Evolutionary conservation across 2,113 vertebrate genomes (phyloP), one percentile per base, ranked within the genome.

Genomic region (Uropsilus gracilis): DNA sequence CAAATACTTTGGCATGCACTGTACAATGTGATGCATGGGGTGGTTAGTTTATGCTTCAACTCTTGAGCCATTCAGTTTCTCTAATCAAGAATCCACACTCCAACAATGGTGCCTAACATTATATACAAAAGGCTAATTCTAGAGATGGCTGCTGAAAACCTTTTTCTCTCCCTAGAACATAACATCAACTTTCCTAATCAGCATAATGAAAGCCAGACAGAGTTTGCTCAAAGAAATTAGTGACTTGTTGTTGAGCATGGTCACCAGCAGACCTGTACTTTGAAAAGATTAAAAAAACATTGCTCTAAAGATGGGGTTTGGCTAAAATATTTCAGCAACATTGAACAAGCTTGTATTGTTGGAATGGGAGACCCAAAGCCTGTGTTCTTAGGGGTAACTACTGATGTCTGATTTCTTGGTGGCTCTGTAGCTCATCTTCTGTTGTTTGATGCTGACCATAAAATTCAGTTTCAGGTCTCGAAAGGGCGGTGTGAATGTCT

Each of bases 161-260:
- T 63, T 44, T 86, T 64, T 57, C 50, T 18, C 55, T 68, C 5
- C 13, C 4, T 11, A 6, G 11, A n/a, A n/a, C n/a, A n/a, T n/a
- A n/a, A n/a, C n/a, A n/a, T 81, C 32, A 86, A 64, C 14, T 63
- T 86, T 89, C 83, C 83, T 89, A 63, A 63, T 95, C 64, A 84
- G 28, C 37, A 46, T 85, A 91, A 90, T 64, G 73, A 75, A 83
- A 66, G 63, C 92, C 69, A 89, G 63, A 34, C 14, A 17, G 16
- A 7, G 11, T 72, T 86, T 78, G 17, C 57, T 95, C 18, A 1
- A 50, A 48, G 32, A 84, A 75, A 84, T 94, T 28, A 48, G 42
- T 95, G 46, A 34, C 34, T 86, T 53, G 14, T 75, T 92, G 72
- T 76, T 92, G 72, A 83, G 78, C 8, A 32, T 42, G 69, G 84